A percentile compares a stretch with the other conserved stretches of the same genome.
Conservation (phyloP, 2,888 invertebrate species). For the Nudaria mundana region DNA sequence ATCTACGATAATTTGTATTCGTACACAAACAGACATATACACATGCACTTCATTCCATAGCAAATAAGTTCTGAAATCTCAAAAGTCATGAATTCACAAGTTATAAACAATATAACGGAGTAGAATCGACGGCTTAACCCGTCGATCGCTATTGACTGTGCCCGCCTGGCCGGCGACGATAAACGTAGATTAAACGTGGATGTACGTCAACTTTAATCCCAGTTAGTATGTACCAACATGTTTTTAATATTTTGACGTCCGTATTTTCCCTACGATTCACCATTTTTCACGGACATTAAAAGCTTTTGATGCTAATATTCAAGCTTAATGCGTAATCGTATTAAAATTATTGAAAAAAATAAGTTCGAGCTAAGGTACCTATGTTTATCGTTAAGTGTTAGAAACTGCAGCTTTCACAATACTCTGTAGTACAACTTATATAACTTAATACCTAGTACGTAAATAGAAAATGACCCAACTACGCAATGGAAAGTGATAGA, state of each 20-base stretch:
- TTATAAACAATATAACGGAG: conserved; percentile 42
- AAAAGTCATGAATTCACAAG: conserved; percentile 38
- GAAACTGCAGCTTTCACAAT: background rate
- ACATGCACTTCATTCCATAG: too few species aligned
- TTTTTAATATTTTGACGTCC: conserved; percentile 46
- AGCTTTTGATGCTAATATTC: too few species aligned
- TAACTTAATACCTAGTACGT: background rate
- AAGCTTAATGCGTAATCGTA: too few species aligned
- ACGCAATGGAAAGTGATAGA: conserved; percentile 37
- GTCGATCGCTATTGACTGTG: conserved; percentile 61
- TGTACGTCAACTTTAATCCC: conserved; percentile 56
- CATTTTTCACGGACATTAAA: background rate
- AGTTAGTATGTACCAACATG: conserved; percentile 41
- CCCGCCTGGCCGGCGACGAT: conserved; percentile 64
- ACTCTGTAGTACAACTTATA: background rate
- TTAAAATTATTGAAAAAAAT: too few species aligned
- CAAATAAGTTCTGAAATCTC: background rate
- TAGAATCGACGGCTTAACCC: conserved; percentile 57
- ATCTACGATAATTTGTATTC: too few species aligned
- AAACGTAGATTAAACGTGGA: conserved; percentile 68
- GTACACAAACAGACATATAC: too few species aligned
- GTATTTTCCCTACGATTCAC: conserved; percentile 12
- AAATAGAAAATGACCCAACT: conserved; percentile 3
- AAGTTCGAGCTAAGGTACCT: too few species aligned
- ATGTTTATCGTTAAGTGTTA: too few species aligned